Evolutionary conservation across 2,113 vertebrate genomes (phyloP), one percentile per base, ranked within the genome.

Genomic region (Onychostoma macrolepis): DNA sequence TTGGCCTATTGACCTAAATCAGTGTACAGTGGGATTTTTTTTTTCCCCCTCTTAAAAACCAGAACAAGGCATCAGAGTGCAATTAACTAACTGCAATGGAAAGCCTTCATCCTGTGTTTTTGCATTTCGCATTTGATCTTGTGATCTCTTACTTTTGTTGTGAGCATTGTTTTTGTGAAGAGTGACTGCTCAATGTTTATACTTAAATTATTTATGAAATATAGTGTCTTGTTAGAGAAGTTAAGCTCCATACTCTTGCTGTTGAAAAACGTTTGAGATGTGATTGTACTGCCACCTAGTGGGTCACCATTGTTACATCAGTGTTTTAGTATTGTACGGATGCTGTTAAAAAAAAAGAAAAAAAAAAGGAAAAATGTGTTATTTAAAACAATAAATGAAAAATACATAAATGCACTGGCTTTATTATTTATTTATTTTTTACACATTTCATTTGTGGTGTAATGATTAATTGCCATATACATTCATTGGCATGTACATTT

Each of bases 201-300:
- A 96, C 93, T 95, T 97, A 96, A 97, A 97, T 95, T 98, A 98
- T 96, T 96, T 97, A 95, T 95, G 90, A 94, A 90, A 93, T 89
- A 92, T 95, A 94, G 94, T 93, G 92, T 95, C 93, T 94, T 91
- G 92, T 88, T 96, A 97, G 95, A 96, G 94, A 94, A 96, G 91
- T 95, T 95, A 96, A 96, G 94, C 95, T 96, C 91, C 93, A 89
- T 95, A 92, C 93, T 93, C 91, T 92, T 95, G 92, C 94, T 96
- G 94, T 96, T 94, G 92, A 93, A 94, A 94, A 90, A 92, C 38
- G 77, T 93, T 92, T 96, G 92, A 94, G 92, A 95, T 95, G 94
- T 97, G 95, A 92, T 96, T 93, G 94, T 95, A 94, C 94, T 96
- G 94, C 94, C 95, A 95, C 93, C 93, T 96, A 93, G 94, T 96